Percentiles rank a stretch among this genome's conserved stretches.
Conservation (phyloP, 2,797 vertebrate genomes). For the Cephalopachus bancanus region DNA sequence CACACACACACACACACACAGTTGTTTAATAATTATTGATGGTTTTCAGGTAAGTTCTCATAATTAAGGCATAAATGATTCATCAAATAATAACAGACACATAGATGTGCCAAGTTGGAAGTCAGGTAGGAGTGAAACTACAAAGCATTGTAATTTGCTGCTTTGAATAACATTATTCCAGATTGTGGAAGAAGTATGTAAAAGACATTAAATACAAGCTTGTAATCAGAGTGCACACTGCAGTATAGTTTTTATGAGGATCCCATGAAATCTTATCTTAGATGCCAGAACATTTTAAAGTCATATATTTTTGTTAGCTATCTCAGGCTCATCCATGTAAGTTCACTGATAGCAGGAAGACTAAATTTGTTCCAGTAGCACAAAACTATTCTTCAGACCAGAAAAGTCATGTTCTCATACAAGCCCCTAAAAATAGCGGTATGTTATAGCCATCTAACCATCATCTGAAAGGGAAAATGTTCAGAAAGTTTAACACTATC, state of each 20-base stretch:
- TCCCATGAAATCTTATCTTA: conserved; percentile 33
- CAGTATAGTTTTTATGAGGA: conserved; percentile 17
- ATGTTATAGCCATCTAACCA: not conserved
- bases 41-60: conserved; percentile 28
- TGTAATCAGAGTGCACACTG: not conserved
- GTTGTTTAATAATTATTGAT: conserved; percentile 55
- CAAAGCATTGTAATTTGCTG: conserved; percentile 10
- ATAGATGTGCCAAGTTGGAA: not conserved
- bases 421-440: not conserved
- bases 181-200: not conserved
- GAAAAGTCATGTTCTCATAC: not conserved
- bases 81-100: conserved; percentile 53
- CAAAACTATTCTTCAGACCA: not conserved
- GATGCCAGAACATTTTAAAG: not conserved
- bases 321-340: not conserved
- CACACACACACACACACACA: not conserved
- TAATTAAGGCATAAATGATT: conserved; percentile 61
- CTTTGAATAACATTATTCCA: not conserved
- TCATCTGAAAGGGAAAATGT: not conserved
- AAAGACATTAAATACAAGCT: conserved; percentile 44
- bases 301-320: not conserved
- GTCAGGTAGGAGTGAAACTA: not conserved
- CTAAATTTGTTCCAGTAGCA: not conserved
- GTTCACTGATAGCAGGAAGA: not conserved
- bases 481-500: not conserved